These are phyloP conservation scores for Sylvicola fuscatus DNA, from an alignment of 2,888 invertebrate genomes.

Conservation along the genomic window DNA sequence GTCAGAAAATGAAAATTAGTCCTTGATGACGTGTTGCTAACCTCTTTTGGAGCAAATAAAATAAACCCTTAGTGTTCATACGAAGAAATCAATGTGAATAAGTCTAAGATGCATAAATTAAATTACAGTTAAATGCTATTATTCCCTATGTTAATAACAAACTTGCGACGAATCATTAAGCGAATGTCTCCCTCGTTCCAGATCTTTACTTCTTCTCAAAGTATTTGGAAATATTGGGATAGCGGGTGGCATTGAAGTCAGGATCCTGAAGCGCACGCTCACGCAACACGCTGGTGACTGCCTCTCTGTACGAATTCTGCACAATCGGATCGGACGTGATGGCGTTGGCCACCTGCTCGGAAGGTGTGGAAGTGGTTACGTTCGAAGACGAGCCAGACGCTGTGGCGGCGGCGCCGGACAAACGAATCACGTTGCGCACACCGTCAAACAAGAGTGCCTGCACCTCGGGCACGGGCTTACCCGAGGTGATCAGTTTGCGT, in stretches of 20 bases:
- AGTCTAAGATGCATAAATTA: too few species aligned
- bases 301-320: conserved; percentile 21
- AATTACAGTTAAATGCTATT: too few species aligned
- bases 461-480: conserved; percentile 19
- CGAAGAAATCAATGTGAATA: too few species aligned
- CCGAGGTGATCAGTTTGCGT: conserved; percentile 43
- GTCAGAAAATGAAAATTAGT: too few species aligned
- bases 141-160: too few species aligned
- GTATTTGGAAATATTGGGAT: conserved; percentile 24
- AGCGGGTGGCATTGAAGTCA: conserved; percentile 20
- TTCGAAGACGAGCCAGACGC: not conserved
- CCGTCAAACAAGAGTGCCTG: conserved; percentile 19
- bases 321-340: conserved; percentile 19
- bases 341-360: conserved; percentile 11
- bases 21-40: too few species aligned
- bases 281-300: conserved; percentile 17
- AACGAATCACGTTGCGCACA: conserved; percentile 15
- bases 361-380: not conserved
- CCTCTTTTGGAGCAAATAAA: too few species aligned
- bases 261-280: conserved; percentile 21
- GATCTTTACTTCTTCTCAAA: conserved; percentile 8
- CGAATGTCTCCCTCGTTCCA: too few species aligned
- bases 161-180: too few species aligned
- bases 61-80: too few species aligned
- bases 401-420: conserved; percentile 7